A percentile compares a stretch with the other conserved stretches of the same genome.
These are phyloP conservation scores for Lacanobia oleracea DNA, from an alignment of 2,888 invertebrate genomes.

Conservation along the genomic window DNA sequence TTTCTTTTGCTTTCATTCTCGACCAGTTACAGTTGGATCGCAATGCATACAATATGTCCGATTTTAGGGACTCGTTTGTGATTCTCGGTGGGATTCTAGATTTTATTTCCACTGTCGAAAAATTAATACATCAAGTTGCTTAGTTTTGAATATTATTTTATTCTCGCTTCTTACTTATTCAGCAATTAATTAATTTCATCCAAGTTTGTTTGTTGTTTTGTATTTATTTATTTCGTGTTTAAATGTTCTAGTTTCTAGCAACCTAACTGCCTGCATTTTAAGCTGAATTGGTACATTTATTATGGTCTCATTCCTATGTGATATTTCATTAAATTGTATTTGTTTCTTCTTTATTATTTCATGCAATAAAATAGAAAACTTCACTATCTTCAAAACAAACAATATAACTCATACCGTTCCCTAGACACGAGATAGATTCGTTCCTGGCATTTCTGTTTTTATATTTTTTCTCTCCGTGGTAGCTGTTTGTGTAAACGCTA, in stretches of 20 bases:
- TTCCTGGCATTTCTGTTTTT: conserved; percentile 63
- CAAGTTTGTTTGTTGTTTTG: not conserved
- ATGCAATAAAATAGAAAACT: not conserved
- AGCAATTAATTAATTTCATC: not conserved
- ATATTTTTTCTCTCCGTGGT: conserved; percentile 64
- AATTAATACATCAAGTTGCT: no score
- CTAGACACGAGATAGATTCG: conserved; percentile 26
- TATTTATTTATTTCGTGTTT: no score
- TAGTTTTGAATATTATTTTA: no score
- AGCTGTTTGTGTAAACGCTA: conserved; percentile 74
- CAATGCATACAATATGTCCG: conserved; percentile 58
- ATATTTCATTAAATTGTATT: not conserved
- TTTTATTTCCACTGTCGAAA: not conserved
- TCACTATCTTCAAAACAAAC: conserved; percentile 18
- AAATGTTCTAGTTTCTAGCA: not conserved
- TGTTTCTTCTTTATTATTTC: not conserved
- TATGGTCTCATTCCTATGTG: not conserved
- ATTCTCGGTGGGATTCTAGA: not conserved
- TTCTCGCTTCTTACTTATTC: not conserved
- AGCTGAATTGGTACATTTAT: no score
- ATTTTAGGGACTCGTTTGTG: conserved; percentile 30
- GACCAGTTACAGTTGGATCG: conserved; percentile 53
- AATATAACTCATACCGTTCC: conserved; percentile 5
- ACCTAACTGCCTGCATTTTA: not conserved
- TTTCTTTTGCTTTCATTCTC: conserved; percentile 57